Evolutionary conservation across 2,113 vertebrate genomes (phyloP), one percentile per base, ranked within the genome.

Genomic region (Brachirus orientalis): DNA sequence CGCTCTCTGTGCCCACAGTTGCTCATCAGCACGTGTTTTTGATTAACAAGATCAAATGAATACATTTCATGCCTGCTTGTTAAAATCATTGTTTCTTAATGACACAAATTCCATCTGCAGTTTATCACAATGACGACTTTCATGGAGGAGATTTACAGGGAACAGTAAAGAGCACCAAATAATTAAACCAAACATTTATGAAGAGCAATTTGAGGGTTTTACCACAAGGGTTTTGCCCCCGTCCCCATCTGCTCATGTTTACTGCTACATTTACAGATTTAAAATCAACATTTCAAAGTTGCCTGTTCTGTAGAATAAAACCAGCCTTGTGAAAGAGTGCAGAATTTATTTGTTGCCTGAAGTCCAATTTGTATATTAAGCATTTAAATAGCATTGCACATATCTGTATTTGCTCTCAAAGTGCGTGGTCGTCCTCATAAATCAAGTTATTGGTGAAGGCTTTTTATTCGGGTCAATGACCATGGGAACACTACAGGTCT

Each of bases 171-270:
- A 18, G 54, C 36, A 69, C 19, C 0, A 37, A 74, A 77, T 69
- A 78, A 73, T 80, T 69, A 77, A 79, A 80, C 38, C 33, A 85
- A 86, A 83, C 76, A 80, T 84, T 87, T 84, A 68, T 45, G 38
- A 52, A 54, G 43, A 63, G 54, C 52, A 71, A n/a, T n/a, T n/a
- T n/a, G n/a, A n/a, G n/a, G n/a, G n/a, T n/a, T n/a, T n/a, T n/a
- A n/a, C n/a, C n/a, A n/a, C n/a, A n/a, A n/a, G 11, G 56, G 33
- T n/a, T 19, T 69, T 53, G 37, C 35, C 65, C 20, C 28, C 65
- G 70, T 67, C 71, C 17, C 63, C 86, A 89, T 91, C 86, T 91
- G 85, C 79, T 90, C 83, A 69, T 82, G 78, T 68, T 90, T 91
- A 89, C 63, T 54, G 46, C 18, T 64, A 63, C 46, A 58, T 86